Base-by-base conservation (phyloP, 2,888 invertebrate genomes). In the Cerastoderma edule region DNA sequence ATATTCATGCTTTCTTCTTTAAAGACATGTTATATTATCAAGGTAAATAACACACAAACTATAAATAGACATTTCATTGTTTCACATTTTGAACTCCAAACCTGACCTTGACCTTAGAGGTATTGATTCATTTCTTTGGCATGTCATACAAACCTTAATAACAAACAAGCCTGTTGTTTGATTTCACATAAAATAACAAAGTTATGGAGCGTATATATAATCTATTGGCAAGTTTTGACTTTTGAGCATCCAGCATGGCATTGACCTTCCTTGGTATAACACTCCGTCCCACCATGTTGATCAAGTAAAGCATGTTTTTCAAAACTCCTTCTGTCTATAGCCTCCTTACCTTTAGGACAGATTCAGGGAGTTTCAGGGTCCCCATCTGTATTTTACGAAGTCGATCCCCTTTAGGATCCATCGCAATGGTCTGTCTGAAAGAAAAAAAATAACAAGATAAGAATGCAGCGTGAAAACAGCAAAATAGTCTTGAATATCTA, bases 361-460 rank as follows among this genome's bases (percentile, higher is more conserved):
- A 75, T 10, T 78, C 81, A 2, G 81, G 81, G 24, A 81, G 57
- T 56, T 81, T 81, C 22, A 81, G 66, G 28, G 67, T 64, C 56
- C 81, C 81, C 66, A 73, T 75, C 65, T 75, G 65, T 32, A 81
- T 70, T 57, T 75, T 72, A 35, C 78, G 46, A 19, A 78, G 46
- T 33, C 81, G 68, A 63, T 81, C 81, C 19, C 81, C 81, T 68
- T 81, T 81, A 24, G 78, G 81, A 67, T 81, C 81, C 81, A 81
- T 81, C 19, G 8, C 33, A 13, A n/a, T 13, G 48, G 19, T 27
- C 50, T 50, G 48, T 48, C 66, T 66, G 66, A n/a, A 66, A 66
- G 13, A 24, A 6, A 2, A 30, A 56, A 28, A 28, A 39, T 39
- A 39, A 13, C 16, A 39, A 39, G 8, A 13, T 39, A 8, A 39